Evolutionary conservation across 2,797 vertebrate genomes (phyloP), one percentile per base, ranked within the genome.

Genomic region (Novumbra hubbsi): DNA sequence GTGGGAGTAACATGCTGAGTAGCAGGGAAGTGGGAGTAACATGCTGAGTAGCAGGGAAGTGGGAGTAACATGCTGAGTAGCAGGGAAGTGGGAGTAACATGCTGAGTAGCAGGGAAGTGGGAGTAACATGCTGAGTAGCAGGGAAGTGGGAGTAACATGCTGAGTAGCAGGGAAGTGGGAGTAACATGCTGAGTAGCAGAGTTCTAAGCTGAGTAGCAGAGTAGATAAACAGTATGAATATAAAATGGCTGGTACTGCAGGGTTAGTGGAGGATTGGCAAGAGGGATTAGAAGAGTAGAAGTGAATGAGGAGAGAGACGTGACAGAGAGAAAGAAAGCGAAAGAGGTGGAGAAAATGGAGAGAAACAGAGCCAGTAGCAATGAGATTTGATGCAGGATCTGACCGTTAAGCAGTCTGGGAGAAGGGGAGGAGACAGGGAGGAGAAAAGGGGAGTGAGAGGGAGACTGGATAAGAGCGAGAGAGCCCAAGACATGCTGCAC

Each of bases 361-460:
- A 50, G 62, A 63, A 30, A 62, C 4, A 60, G 49, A 64, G 19
- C 17, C 17, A 55, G 52, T 7, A n/a, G 17, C 17, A 45, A 12
- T 8, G 41, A 45, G 41, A 45, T 45, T 45, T 45, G 41, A 72
- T 15, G n/a, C 5, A 50, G 57, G 68, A 75, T 14, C 63, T 65
- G 63, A 65, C 24, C 16, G 63, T 65, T 65, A 65, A 65, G 15
- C 27, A 15, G 63, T 11, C 63, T 30, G 63, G 34, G 41, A 74
- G 57, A 38, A 70, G 67, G 49, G 8, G 30, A 17, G 15, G 32
- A 55, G 30, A 74, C 67, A 50, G 15, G 48, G 49, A 68, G 52
- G 21, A n/a, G 0, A 45, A 55, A 24, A n/a, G 5, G 6, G 38
- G 49, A 30, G 7, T 11, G 19, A 34, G 21, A 78, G 17, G 5